Percentiles rank a stretch among this genome's conserved stretches.
Evolutionary conservation across 1,140 invertebrate genomes (phyloP).

Genomic region (Thaumetopoea pityocampa): DNA sequence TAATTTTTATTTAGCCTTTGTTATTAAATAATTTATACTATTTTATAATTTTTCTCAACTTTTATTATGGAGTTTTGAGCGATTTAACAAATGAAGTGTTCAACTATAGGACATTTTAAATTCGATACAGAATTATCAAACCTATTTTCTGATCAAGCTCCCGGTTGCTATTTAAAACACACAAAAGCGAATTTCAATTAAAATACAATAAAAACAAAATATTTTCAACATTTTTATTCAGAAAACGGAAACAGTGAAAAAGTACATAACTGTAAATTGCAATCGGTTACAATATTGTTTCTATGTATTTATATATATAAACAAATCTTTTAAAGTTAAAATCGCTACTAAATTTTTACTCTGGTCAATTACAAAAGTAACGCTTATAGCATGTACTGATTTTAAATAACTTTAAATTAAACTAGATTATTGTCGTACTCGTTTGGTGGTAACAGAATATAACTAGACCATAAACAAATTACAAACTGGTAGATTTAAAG

Average conservation of each 20-base stretch:
- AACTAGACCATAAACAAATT: too few relatives aligned
- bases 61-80: too few relatives aligned
- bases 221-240: slow-evolving; percentile 76
- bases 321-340: slow-evolving; percentile 65
- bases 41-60: too few relatives aligned
- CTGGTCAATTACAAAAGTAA: slow-evolving; percentile 26
- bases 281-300: slow-evolving; percentile 67
- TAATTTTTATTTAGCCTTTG: too few relatives aligned
- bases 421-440: slow-evolving; percentile 5
- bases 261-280: slow-evolving; percentile 74
- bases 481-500: too few relatives aligned
- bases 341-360: slow-evolving; percentile 48
- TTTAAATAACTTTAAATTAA: slow-evolving; percentile 1
- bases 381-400: slow-evolving; percentile 5
- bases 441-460: background rate
- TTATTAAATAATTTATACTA: too few relatives aligned
- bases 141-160: too few relatives aligned
- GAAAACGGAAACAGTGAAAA: slow-evolving; percentile 76
- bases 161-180: too few relatives aligned
- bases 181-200: background rate
- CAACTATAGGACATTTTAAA: too few relatives aligned
- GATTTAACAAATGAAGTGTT: too few relatives aligned
- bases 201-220: slow-evolving; percentile 32
- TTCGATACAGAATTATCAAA: too few relatives aligned
- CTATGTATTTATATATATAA: too few relatives aligned